phyloP scores from a whole-genome alignment of 2,888 invertebrate species.

The Metellina segmentata region DNA sequence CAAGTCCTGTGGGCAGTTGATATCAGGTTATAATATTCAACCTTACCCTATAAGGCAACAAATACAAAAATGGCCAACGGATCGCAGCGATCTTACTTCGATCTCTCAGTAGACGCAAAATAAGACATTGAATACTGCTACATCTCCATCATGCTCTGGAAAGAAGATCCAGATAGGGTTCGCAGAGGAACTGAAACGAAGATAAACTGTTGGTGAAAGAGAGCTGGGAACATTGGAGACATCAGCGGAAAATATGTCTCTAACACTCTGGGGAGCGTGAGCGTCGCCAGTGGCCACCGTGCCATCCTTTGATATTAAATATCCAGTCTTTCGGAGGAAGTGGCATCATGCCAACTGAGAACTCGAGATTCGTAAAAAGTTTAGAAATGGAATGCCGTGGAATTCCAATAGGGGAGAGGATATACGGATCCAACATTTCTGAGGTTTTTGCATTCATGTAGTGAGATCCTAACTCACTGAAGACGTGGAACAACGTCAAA shows the following conservation, averaged over 20 bases:
- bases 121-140: too few species aligned
- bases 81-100: not conserved
- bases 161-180: not conserved
- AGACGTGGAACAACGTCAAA: not conserved
- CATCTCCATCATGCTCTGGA: not conserved
- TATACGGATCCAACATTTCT: not conserved
- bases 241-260: not conserved
- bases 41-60: not conserved
- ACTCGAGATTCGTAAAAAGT: not conserved
- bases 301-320: slow-evolving; percentile 33
- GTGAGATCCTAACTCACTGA: not conserved
- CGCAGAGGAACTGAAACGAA: not conserved
- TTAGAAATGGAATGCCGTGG: not conserved
- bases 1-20: too few species aligned
- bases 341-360: slow-evolving; percentile 26
- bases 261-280: not conserved
- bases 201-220: slow-evolving; percentile 17
- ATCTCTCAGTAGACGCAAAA: not conserved
- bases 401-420: not conserved
- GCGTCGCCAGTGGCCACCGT: not conserved
- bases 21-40: too few species aligned
- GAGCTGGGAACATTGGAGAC: not conserved
- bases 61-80: not conserved
- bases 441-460: not conserved
- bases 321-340: slow-evolving; percentile 14